Base-by-base conservation (phyloP, 2,888 invertebrate species). In the Trichopria drosophilae region DNA sequence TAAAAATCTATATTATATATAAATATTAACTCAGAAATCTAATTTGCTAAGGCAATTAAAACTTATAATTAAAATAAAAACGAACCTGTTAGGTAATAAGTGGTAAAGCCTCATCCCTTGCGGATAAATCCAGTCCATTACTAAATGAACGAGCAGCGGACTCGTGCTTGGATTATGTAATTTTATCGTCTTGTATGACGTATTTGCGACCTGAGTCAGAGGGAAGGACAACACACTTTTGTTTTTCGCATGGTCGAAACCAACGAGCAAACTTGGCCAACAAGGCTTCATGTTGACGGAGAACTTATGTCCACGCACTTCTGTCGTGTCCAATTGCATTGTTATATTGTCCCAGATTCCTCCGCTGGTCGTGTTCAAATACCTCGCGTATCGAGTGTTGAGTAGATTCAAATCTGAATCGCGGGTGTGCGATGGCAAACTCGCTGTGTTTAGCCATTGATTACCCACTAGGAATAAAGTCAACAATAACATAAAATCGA, bases 281-380 rank as follows among this genome's bases (percentile, higher is more conserved):
- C 80, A 79, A 62, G 87, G 81, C 64, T 83, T 82, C 32, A 87
- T 84, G 59, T 82, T 81, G 4, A 85, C 83, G 53, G 82, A 73
- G 68, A 87, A 83, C 67, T 83, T 78, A 69, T 87, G 83, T 53
- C 84, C 84, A 55, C 80, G 76, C 42, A 82, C 80, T 76, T 87
- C 86, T 37, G 82, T 83, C 3, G 92, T 92, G 73, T 91, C 89
- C 65, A 92, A 69, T 54, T 84, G 81, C 68, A 91, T 80, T 16
- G 89, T 84, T 41, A 88, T 76, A 74, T 90, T 90, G 64, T 84
- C 81, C 77, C 83, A 82, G 57, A 70, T 69, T 47, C 75, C 73
- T 42, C 73, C 67, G 31, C 77, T 77, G 59, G 77, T 77, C 10
- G 76, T 68, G 64, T 82, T 82, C 53, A 79, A 70, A 64, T 79